Evolutionary conservation across 2,888 invertebrate species (phyloP).

Genomic region (Zygogramma bicolorata): DNA sequence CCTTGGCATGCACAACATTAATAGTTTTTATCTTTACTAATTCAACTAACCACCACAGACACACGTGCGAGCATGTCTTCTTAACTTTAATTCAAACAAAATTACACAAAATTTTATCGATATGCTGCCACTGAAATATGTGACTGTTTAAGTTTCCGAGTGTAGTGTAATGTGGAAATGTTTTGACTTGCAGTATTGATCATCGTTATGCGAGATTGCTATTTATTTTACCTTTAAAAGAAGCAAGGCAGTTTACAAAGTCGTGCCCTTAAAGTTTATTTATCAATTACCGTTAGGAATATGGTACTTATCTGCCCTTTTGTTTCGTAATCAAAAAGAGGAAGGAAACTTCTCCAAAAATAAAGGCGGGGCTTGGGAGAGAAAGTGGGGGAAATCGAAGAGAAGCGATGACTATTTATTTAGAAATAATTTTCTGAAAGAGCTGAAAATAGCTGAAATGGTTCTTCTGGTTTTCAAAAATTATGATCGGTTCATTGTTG

Average conservation of each 20-base stretch:
- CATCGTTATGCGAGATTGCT: too few relatives aligned
- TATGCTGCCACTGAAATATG: slow-evolving; percentile 26
- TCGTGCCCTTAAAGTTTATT: too few relatives aligned
- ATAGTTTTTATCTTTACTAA: slow-evolving; percentile 41
- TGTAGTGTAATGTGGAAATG: slow-evolving; percentile 26
- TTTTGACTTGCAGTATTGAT: slow-evolving; percentile 17
- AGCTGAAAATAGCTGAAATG: too few relatives aligned
- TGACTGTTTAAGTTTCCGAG: slow-evolving; percentile 37
- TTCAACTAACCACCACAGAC: slow-evolving; percentile 53
- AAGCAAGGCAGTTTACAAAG: too few relatives aligned
- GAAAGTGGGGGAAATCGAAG: neutral
- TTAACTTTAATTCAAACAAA: slow-evolving; percentile 46
- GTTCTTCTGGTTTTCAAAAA: too few relatives aligned
- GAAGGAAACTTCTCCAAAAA: too few relatives aligned
- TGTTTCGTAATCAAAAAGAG: too few relatives aligned
- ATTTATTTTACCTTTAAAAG: too few relatives aligned
- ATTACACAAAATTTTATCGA: slow-evolving; percentile 39
- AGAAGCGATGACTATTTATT: neutral
- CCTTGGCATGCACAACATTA: slow-evolving; percentile 53
- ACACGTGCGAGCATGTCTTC: slow-evolving; percentile 55
- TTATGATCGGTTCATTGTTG: too few relatives aligned
- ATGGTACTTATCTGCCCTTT: too few relatives aligned
- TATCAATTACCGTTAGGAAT: too few relatives aligned
- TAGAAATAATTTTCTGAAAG: neutral
- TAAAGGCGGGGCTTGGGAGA: neutral